Evolutionary conservation across 2,888 invertebrate species (phyloP).

Genomic region (Agrochola litura): DNA sequence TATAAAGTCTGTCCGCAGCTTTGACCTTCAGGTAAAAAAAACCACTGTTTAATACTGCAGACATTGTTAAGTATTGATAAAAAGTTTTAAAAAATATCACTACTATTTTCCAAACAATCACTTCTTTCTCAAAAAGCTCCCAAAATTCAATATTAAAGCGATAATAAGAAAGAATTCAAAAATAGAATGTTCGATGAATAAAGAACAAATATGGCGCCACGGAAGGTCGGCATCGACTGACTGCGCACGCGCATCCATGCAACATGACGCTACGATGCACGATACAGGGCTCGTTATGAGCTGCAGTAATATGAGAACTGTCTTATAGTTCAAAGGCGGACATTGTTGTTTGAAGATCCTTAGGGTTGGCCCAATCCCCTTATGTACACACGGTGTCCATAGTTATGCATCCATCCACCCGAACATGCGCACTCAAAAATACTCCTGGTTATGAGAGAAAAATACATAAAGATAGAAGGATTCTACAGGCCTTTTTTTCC

Average conservation of each 20-base stretch:
- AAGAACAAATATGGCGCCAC: slow-evolving; percentile 69
- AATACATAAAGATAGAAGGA: background rate
- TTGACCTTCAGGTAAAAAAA: slow-evolving; percentile 33
- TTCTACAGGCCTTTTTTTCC: background rate
- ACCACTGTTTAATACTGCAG: background rate
- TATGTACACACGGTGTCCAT: background rate
- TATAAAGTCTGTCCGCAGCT: slow-evolving; percentile 7
- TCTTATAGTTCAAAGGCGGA: slow-evolving; percentile 50
- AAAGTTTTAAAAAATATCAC: background rate
- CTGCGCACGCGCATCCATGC: slow-evolving; percentile 64
- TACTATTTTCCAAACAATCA: slow-evolving; percentile 1
- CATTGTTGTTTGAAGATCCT: slow-evolving; percentile 57
- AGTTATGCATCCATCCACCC: background rate
- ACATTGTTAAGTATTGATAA: background rate
- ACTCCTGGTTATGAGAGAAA: background rate
- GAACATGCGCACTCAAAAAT: background rate
- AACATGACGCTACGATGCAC: slow-evolving; percentile 53
- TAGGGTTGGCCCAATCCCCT: slow-evolving; percentile 52
- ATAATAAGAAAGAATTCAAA: slow-evolving; percentile 56
- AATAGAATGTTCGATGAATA: slow-evolving; percentile 58
- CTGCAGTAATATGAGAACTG: slow-evolving; percentile 61
- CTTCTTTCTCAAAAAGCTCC: slow-evolving; percentile 2
- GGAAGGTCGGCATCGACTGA: slow-evolving; percentile 70
- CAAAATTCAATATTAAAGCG: slow-evolving; percentile 28
- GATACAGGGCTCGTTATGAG: slow-evolving; percentile 60